Conservation (phyloP, 2,888 invertebrate genomes). For the Cryptops parisi region DNA sequence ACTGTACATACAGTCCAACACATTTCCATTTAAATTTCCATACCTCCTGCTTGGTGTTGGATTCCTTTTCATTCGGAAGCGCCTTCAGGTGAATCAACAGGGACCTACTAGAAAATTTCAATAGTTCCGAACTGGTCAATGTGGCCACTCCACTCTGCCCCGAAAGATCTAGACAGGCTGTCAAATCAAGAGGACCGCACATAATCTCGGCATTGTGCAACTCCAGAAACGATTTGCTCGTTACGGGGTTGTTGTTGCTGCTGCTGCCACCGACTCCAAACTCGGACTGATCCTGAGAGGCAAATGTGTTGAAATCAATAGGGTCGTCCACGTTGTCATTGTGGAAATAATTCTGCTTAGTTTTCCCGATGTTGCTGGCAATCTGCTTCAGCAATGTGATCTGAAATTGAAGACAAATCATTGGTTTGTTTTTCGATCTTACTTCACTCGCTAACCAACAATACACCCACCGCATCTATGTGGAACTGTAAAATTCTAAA, state of each 20-base stretch:
- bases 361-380: conserved; percentile 39
- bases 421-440: no score
- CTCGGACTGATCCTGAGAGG: background rate
- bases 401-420: conserved; percentile 5
- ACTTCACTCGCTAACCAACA: no score
- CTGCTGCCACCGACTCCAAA: background rate
- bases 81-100: conserved; percentile 66
- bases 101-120: conserved; percentile 60
- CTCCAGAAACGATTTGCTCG: conserved; percentile 60
- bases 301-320: conserved; percentile 20
- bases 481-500: no score
- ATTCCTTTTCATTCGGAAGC: conserved; percentile 29
- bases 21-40: background rate
- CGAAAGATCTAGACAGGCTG: conserved; percentile 65
- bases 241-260: conserved; percentile 18
- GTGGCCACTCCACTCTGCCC: conserved; percentile 72
- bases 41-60: conserved; percentile 7
- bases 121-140: conserved; percentile 69
- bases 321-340: conserved; percentile 19
- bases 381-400: conserved; percentile 55
- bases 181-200: conserved; percentile 72
- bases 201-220: conserved; percentile 80
- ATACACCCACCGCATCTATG: no score
- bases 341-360: background rate
- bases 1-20: no score